phyloP scores from a whole-genome alignment of 2,888 invertebrate genomes.

The Ethmia dodecea region DNA sequence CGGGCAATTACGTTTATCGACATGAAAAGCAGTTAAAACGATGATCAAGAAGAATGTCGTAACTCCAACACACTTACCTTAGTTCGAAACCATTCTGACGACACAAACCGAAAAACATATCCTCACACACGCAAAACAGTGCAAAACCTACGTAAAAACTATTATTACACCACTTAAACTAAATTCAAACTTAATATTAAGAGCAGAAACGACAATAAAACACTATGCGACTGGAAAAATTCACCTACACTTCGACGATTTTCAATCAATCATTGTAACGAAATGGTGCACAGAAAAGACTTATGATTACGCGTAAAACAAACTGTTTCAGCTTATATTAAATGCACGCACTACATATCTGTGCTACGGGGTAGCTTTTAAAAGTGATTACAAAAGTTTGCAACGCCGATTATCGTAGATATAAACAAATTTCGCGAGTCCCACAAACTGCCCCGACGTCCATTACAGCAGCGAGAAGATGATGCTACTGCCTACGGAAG shows the following conservation, averaged over 20 bases:
- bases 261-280: slow-evolving; percentile 38
- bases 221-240: slow-evolving; percentile 33
- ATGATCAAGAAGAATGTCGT: slow-evolving; percentile 2
- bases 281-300: slow-evolving; percentile 42
- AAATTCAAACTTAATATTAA: slow-evolving; percentile 37
- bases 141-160: slow-evolving; percentile 43
- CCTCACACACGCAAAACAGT: slow-evolving; percentile 23
- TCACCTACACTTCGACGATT: slow-evolving; percentile 23
- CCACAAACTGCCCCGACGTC: slow-evolving; percentile 63
- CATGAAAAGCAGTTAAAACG: slow-evolving; percentile 8
- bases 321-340: slow-evolving; percentile 45
- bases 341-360: slow-evolving; percentile 64
- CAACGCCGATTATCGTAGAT: slow-evolving; percentile 66
- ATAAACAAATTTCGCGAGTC: slow-evolving; percentile 71
- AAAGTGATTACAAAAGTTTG: slow-evolving; percentile 73
- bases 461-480: slow-evolving; percentile 64
- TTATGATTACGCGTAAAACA: slow-evolving; percentile 44
- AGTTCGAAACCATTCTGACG: slow-evolving; percentile 25
- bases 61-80: slow-evolving; percentile 20
- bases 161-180: slow-evolving; percentile 32
- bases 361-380: slow-evolving; percentile 48
- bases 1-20: too few relatives aligned
- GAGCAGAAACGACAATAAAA: slow-evolving; percentile 32
- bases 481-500: slow-evolving; percentile 68
- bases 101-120: slow-evolving; percentile 14